Evolutionary conservation across 2,797 vertebrate genomes (phyloP).

Genomic region (Vespertilio murinus): DNA sequence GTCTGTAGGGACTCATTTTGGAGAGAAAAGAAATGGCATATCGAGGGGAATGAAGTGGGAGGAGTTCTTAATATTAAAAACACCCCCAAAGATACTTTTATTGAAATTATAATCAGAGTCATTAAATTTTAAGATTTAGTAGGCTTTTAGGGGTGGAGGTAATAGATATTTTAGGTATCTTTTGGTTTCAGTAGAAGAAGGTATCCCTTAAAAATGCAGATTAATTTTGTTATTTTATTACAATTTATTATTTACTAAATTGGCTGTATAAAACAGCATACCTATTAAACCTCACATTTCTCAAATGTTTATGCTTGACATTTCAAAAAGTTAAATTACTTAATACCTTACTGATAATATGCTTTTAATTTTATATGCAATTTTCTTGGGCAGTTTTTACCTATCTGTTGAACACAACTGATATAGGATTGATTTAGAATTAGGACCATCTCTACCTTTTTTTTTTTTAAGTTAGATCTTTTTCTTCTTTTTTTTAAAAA

Average conservation of each 20-base stretch:
- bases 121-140: constrained; percentile 35
- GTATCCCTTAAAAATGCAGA: not conserved
- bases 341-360: not conserved
- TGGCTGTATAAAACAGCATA: not conserved
- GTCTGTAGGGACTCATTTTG: not conserved
- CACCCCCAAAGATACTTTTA: not conserved
- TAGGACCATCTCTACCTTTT: not conserved
- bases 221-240: not conserved
- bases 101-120: not conserved
- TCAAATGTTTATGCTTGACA: constrained; percentile 4
- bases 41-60: not conserved
- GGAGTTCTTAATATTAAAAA: not conserved
- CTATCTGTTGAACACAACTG: not conserved
- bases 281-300: not conserved
- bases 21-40: not conserved
- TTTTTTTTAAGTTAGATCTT: no score
- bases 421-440: not conserved
- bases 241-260: not conserved
- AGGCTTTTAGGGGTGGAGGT: not conserved
- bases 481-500: no score
- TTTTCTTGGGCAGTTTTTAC: not conserved
- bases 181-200: not conserved
- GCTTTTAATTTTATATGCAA: not conserved
- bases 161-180: not conserved
- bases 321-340: not conserved